Base-by-base conservation (phyloP, 2,888 invertebrate genomes). In the Dioctria linearis region DNA sequence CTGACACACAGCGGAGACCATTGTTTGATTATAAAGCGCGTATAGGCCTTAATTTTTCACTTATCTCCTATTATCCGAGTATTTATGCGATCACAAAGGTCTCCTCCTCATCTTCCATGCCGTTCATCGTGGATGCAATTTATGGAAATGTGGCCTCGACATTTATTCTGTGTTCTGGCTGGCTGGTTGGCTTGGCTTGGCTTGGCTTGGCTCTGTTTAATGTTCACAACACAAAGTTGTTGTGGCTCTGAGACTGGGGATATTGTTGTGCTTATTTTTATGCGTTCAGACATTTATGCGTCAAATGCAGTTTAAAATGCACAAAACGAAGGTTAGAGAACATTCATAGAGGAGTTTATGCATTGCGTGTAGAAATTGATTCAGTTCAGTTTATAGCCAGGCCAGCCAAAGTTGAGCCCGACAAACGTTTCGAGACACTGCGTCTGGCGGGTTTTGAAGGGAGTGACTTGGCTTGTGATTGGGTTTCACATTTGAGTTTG, bases 31-130 rank as follows among this genome's bases (percentile, higher is more conserved):
- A 63, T 42, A 66, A 66, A 78, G 78, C 42, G 66, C 66, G 25
- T 25, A 78, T 66, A 54, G 78, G 78, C 78, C 66, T 78, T 78
- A 78, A 78, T 78, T 78, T 78, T 78, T 78, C 78, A 78, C 78
- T 78, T 78, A 78, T 78, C 78, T 66, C 66, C 66, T 65, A 78
- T 78, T 78, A 78, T 78, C 25, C 66, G 78, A 49, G 66, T 42
- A 51, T 63, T 76, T 76, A 63, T 63, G 63, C 61, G 76, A 40
- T 40, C 46, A 46, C 46, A 63, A 76, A 63, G 49, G 49, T 57
- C 63, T 76, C 76, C 63, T 61, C 76, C 39, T 49, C 73, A 59
- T 8, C 76, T 61, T 63, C 49, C 25, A 40, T 76, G 76, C 76
- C 49, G 49, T 76, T 63, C 25, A 59, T 8, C 76, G 76, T 63